These are phyloP conservation scores for Bilobella aurantiaca DNA, from an alignment of 1,140 invertebrate species.

Conservation along the genomic window DNA sequence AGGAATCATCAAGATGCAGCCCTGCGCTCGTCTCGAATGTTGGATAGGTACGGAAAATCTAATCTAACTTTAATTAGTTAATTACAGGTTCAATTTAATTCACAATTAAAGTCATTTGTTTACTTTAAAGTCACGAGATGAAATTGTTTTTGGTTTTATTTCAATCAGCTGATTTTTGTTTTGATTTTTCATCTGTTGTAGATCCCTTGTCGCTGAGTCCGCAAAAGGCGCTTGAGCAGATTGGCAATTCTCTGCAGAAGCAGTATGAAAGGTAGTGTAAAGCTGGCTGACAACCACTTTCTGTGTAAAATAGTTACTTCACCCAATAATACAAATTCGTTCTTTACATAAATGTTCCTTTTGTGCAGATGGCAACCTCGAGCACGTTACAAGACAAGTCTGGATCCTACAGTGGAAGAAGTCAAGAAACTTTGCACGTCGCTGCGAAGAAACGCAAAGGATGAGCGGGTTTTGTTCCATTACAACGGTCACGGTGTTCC, in stretches of 20 bases:
- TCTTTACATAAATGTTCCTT: too few relatives aligned
- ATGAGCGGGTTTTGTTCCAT: constrained; percentile 96
- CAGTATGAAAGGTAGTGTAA: constrained; percentile 69
- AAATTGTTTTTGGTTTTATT: too few relatives aligned
- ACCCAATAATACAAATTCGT: too few relatives aligned
- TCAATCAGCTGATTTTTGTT: background rate
- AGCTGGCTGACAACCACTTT: background rate
- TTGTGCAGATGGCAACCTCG: constrained; percentile 77
- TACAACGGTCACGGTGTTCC: constrained; percentile 99
- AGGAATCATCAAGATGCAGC: constrained; percentile 92
- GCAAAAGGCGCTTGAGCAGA: constrained; percentile 85
- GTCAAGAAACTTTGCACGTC: constrained; percentile 94
- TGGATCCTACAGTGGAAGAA: constrained; percentile 96
- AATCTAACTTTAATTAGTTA: background rate
- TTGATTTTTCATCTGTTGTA: constrained; percentile 33
- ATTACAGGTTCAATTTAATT: too few relatives aligned
- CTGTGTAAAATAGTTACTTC: too few relatives aligned
- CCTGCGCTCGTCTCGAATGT: constrained; percentile 88
- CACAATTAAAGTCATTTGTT: too few relatives aligned
- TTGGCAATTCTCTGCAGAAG: constrained; percentile 82
- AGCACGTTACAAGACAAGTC: constrained; percentile 87
- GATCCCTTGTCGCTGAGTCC: constrained; percentile 74
- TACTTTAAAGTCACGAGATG: too few relatives aligned
- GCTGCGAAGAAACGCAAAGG: constrained; percentile 92
- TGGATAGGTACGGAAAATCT: constrained; percentile 73